phyloP scores from a whole-genome alignment of 2,113 vertebrate genomes.

The Tachysurus vachellii region DNA sequence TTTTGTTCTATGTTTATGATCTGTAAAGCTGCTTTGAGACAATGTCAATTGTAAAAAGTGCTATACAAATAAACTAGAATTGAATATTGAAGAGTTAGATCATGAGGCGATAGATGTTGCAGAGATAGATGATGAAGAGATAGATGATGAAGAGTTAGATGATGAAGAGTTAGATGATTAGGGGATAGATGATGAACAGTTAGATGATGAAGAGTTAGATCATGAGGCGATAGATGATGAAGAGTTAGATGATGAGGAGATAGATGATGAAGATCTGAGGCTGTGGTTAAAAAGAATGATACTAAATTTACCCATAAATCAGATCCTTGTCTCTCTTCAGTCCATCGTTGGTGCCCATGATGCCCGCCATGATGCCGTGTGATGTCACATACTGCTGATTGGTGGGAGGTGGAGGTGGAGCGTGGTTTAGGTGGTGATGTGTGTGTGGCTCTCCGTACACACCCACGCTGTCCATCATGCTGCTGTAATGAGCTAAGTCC shows the following conservation, averaged over 20 bases:
- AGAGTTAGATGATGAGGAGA: neutral
- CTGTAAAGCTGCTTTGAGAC: too few relatives aligned
- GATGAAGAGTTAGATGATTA: neutral
- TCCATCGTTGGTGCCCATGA: conserved; percentile 92
- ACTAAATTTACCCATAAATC: conserved; percentile 86
- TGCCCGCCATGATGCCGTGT: conserved; percentile 88
- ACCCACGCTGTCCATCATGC: conserved; percentile 89
- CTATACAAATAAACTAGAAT: too few relatives aligned
- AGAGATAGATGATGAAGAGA: neutral
- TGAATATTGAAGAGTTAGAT: too few relatives aligned
- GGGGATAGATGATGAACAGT: neutral
- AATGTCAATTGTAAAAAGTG: too few relatives aligned
- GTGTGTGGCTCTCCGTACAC: conserved; percentile 95
- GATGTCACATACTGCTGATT: conserved; percentile 92
- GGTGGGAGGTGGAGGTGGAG: conserved; percentile 78
- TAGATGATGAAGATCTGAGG: too few relatives aligned
- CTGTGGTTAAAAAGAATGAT: neutral
- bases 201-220: neutral
- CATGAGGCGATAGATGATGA: too few relatives aligned
- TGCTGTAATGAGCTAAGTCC: conserved; percentile 92
- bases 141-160: neutral
- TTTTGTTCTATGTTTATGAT: too few relatives aligned
- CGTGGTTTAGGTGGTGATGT: conserved; percentile 93
- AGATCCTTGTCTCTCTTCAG: conserved; percentile 96
- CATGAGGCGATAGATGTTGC: neutral